Percentiles rank a stretch among this genome's conserved stretches.
These are phyloP conservation scores for Drosophila kurseongensis DNA, from an alignment of 1,140 invertebrate genomes.

Conservation along the genomic window DNA sequence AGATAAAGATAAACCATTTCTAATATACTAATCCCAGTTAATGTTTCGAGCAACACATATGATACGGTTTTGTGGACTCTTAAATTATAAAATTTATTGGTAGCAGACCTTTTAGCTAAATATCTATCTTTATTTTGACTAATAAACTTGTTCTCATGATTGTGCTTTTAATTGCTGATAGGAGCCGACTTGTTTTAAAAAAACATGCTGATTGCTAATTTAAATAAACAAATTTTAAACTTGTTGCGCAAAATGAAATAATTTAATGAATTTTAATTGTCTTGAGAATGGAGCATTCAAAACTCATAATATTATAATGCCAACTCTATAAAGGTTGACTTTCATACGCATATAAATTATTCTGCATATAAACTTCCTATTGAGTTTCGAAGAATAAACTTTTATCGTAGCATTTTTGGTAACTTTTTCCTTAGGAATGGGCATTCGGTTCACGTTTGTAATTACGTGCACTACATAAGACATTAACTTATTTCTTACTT, in stretches of 20 bases:
- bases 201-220: not conserved
- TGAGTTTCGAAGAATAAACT: not conserved
- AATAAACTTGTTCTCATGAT: not conserved
- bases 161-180: not conserved
- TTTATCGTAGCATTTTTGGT: slow-evolving; percentile 7
- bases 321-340: not conserved
- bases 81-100: not conserved
- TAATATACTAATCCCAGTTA: no score
- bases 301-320: not conserved
- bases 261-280: not conserved
- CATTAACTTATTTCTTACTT: not conserved
- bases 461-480: slow-evolving; percentile 29
- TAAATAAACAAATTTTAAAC: not conserved
- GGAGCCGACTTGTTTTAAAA: not conserved
- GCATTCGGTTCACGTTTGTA: slow-evolving; percentile 24
- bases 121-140: not conserved
- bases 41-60: no score
- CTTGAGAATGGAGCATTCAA: not conserved
- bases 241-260: not conserved
- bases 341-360: slow-evolving; percentile 3
- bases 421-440: slow-evolving; percentile 4
- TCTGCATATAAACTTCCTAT: not conserved
- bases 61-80: no score
- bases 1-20: no score
- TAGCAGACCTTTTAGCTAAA: not conserved